phyloP scores from a whole-genome alignment of 2,797 vertebrate genomes.

The Hydrocynus forskahlii region DNA sequence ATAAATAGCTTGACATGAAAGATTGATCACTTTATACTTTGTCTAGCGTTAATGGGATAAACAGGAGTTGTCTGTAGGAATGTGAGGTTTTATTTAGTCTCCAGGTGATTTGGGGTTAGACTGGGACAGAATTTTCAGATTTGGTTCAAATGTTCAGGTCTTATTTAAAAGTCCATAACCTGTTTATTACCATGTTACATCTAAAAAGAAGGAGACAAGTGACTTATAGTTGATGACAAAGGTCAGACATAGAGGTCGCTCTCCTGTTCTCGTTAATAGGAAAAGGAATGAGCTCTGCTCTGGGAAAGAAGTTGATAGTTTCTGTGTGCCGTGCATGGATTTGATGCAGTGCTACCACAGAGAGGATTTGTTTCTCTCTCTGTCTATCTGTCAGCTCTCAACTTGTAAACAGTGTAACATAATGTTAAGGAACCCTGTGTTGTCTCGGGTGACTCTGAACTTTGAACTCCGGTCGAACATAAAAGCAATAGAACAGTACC shows the following conservation, averaged over 20 bases:
- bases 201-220: background rate
- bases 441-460: conserved; percentile 44
- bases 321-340: conserved; percentile 17
- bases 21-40: too few species aligned
- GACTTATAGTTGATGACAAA: conserved; percentile 29
- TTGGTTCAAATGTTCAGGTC: background rate
- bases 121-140: background rate
- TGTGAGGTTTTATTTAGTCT: too few species aligned
- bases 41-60: too few species aligned
- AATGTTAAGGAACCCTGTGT: conserved; percentile 40
- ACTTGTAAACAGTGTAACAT: conserved; percentile 39
- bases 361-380: conserved; percentile 21
- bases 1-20: too few species aligned
- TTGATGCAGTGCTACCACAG: conserved; percentile 16
- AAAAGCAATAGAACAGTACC: conserved; percentile 77
- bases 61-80: too few species aligned
- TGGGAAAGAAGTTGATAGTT: background rate
- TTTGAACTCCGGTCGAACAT: conserved; percentile 54
- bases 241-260: background rate
- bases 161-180: background rate
- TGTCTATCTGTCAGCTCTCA: conserved; percentile 27
- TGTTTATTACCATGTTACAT: background rate
- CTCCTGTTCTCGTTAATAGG: background rate
- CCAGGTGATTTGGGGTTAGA: background rate
- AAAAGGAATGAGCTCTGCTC: conserved; percentile 6